Base-by-base conservation (phyloP, 2,113 vertebrate species). In the Malurus elegans region DNA sequence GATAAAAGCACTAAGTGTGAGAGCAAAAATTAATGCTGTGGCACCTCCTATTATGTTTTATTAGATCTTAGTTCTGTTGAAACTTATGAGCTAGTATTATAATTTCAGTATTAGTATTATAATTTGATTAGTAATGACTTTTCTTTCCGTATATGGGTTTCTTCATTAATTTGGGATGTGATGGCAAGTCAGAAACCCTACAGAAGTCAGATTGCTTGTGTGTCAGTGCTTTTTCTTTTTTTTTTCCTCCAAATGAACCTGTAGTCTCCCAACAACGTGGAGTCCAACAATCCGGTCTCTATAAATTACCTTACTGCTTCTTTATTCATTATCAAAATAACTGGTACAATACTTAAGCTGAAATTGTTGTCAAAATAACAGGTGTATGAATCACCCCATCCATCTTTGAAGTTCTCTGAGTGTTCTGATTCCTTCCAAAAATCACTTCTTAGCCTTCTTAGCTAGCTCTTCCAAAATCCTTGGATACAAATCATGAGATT, bases 191-290 rank as follows among this genome's bases (percentile, higher is more conserved):
- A 67, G 70, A 90, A 89, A 64, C 11, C 10, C 15, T 26, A 7
- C 7, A 64, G 32, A 85, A 85, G 40, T 79, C 51, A n/a, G 44
- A 64, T 12, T 57, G n/a, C 23, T 64, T 83, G 67, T 80, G 17
- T 4, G 3, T 69, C 26, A 13, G 1, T 69, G 9, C 5, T 80
- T 60, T 29, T 29, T 8, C 21, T 0, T 7, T 10, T 3, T 38
- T 5, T 51, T 17, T 31, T 9, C 34, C 29, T 34, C 29, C 15
- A 29, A 14, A 51, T 51, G 38, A 80, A 32, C 26, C 34, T 74
- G 13, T 71, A 38, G 54, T 86, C 48, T 78, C 20, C 60, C 60
- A 78, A 29, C 26, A 50, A 9, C 21, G 50, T 28, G 23, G 10
- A 79, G 26, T 79, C 45, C 23, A 66, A 11, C 38, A 53, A 1